Percentiles rank a stretch among this genome's conserved stretches.
phyloP scores from a whole-genome alignment of 1,140 invertebrate genomes.

The Zaprionus davidi region DNA sequence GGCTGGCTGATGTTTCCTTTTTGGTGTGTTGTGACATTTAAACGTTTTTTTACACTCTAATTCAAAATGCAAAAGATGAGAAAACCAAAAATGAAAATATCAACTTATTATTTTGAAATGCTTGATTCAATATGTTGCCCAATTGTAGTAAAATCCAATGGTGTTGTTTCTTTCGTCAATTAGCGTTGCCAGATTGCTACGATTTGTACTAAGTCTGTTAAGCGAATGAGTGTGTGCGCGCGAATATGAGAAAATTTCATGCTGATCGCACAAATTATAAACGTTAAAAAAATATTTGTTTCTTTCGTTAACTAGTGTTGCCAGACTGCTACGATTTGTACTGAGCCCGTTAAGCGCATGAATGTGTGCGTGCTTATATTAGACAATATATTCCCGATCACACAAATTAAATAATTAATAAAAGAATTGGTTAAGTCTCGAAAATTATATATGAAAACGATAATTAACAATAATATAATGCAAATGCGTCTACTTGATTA shows the following conservation, averaged over 20 bases:
- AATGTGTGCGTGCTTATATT: background rate
- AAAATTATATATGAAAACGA: background rate
- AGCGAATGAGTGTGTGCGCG: background rate
- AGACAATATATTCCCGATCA: background rate
- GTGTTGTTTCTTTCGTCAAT: background rate
- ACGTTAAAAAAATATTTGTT: background rate
- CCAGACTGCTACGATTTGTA: background rate
- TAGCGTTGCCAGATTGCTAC: conserved; percentile 10
- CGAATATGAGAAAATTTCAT: background rate
- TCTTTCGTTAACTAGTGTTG: conserved; percentile 5
- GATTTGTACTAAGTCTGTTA: background rate
- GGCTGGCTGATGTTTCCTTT: conserved; percentile 55
- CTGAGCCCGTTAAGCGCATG: background rate
- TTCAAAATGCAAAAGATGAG: conserved; percentile 14
- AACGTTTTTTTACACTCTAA: conserved; percentile 39
- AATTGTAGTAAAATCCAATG: background rate
- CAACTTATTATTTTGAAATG: background rate
- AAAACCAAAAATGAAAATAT: background rate
- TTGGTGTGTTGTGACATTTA: conserved; percentile 83
- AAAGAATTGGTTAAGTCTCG: background rate
- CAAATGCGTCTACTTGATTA: background rate
- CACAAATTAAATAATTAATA: background rate
- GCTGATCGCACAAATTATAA: background rate
- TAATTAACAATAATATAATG: background rate
- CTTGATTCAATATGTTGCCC: background rate